These are phyloP conservation scores for Stichodactyla mertensii DNA, from an alignment of 64 coral and sea anemone genomes.

Conservation along the genomic window DNA sequence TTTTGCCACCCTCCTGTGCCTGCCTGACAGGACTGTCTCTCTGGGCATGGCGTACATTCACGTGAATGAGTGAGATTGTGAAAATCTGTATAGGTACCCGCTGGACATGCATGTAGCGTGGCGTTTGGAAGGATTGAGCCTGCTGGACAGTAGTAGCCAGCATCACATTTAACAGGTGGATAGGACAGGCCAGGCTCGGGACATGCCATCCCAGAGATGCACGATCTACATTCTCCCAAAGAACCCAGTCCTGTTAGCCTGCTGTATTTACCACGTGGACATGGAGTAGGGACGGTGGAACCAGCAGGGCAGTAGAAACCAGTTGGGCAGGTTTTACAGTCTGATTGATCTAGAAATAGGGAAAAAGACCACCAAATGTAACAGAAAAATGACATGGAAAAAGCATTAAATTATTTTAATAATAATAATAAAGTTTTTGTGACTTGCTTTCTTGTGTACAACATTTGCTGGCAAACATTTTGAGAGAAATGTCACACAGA, in stretches of 20 bases:
- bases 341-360: conserved; percentile 28
- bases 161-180: conserved; percentile 77
- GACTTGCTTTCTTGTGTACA: no score
- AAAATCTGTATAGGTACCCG: conserved; percentile 87
- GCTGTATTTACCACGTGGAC: conserved; percentile 67
- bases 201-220: conserved; percentile 90
- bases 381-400: background rate
- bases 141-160: conserved; percentile 78
- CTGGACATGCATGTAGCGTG: conserved; percentile 66
- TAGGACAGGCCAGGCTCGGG: conserved; percentile 60
- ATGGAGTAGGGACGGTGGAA: conserved; percentile 47
- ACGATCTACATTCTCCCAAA: conserved; percentile 53
- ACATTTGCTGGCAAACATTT: no score
- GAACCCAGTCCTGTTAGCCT: conserved; percentile 13
- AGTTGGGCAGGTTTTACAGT: conserved; percentile 69
- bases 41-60: conserved; percentile 88
- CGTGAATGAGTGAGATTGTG: conserved; percentile 81
- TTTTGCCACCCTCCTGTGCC: conserved; percentile 91
- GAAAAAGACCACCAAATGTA: background rate
- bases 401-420: background rate
- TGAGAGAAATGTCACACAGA: no score
- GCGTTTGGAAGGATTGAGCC: conserved; percentile 83
- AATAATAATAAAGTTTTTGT: no score
- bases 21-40: conserved; percentile 80
- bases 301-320: conserved; percentile 63